phyloP scores from a whole-genome alignment of 2,888 invertebrate genomes.

The Cantharis rufa region DNA sequence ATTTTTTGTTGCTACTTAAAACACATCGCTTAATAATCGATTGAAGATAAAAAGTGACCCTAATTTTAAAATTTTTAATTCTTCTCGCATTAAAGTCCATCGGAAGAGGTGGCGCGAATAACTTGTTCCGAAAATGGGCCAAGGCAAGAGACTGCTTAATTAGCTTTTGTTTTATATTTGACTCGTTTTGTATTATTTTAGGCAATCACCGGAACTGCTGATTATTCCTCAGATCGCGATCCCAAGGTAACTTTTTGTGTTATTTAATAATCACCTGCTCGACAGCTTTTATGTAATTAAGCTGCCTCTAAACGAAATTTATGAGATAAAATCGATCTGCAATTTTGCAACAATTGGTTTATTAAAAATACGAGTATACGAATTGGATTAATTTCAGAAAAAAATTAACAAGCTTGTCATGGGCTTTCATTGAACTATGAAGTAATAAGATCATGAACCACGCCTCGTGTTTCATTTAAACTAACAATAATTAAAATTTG shows the following conservation, averaged over 20 bases:
- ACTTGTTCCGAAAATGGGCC: neutral
- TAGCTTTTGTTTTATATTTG: neutral
- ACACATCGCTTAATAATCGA: constrained; percentile 14
- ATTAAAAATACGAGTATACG: neutral
- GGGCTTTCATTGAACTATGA: neutral
- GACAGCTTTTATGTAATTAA: neutral
- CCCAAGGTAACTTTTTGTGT: constrained; percentile 34
- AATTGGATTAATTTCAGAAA: neutral
- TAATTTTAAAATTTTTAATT: constrained; percentile 2
- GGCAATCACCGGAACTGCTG: constrained; percentile 35
- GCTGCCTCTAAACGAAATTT: neutral
- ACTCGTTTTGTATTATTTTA: constrained; percentile 10
- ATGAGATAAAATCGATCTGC: neutral
- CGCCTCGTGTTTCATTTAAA: neutral
- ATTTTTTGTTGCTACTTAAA: constrained; percentile 12
- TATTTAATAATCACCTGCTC: neutral
- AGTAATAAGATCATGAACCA: neutral
- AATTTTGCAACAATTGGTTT: neutral
- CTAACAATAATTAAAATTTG: neutral
- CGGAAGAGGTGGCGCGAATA: neutral
- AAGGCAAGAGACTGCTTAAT: neutral
- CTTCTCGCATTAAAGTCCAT: constrained; percentile 5
- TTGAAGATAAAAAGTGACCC: constrained; percentile 13
- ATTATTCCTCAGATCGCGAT: constrained; percentile 35
- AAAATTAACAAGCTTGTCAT: neutral